Base-by-base conservation (phyloP, 2,797 vertebrate genomes). In the Cebuella pygmaea region DNA sequence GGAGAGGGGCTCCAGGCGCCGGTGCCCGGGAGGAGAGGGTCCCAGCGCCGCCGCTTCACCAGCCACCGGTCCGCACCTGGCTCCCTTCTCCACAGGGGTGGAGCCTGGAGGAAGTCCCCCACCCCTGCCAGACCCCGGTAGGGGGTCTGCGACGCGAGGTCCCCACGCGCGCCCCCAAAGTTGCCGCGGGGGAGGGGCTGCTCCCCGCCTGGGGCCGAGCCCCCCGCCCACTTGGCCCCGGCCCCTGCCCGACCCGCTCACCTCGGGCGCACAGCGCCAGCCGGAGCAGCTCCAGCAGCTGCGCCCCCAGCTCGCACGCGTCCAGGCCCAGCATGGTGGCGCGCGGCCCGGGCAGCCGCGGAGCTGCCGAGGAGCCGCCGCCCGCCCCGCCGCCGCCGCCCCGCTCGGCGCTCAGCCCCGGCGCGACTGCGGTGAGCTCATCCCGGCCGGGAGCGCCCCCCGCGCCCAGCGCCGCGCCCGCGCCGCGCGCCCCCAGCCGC, bases 391-490 rank as follows among this genome's bases (percentile, higher is more conserved):
- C 74, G 95, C 97, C 52, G 95, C 97, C 97, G 87, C 96, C 99
- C 98, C 96, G 98, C 98, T 98, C 98, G 98, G 98, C 98, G 98
- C 99, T 99, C 99, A 99, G 99, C 99, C 97, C 98, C 99, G 98
- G 98, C 98, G 98, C 99, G 99, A 99, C 99, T 99, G 99, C 99
- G 99, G 99, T 99, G 99, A 99, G 99, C 99, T 99, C 99, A 99
- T 99, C 99, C 98, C 98, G 96, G 97, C 96, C 97, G 96, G 97
- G 96, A 97, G 97, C 98, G 97, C 96, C 97, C 97, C 97, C 97
- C 95, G 95, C 95, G 96, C 96, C 96, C 97, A 95, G 97, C 97
- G 95, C 97, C 97, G 96, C 96, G 95, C 94, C 97, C 93, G 97
- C 96, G 95, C 96, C 95, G 97, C 97, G 97, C 97, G 97, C 96